A percentile compares a stretch with the other conserved stretches of the same genome.
Conservation (phyloP, 1,140 invertebrate genomes). For the Aphidius gifuensis region DNA sequence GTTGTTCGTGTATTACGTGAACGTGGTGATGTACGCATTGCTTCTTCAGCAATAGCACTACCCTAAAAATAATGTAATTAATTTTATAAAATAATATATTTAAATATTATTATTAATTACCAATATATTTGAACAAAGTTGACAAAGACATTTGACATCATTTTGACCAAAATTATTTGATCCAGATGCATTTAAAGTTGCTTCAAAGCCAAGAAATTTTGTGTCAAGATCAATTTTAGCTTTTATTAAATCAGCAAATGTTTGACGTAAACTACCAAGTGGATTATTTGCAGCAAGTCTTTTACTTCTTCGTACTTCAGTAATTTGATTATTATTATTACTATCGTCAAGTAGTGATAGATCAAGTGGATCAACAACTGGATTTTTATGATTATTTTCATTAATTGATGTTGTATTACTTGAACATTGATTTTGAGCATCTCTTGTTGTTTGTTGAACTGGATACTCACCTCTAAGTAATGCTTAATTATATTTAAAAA, state of each 20-base stretch:
- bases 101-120: slow-evolving; percentile 20
- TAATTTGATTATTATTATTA: slow-evolving; percentile 1
- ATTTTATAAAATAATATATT: no score
- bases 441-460: not conserved
- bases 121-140: slow-evolving; percentile 38
- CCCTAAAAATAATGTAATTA: not conserved
- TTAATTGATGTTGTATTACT: not conserved
- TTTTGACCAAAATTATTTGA: slow-evolving; percentile 1
- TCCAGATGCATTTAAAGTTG: slow-evolving; percentile 27
- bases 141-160: slow-evolving; percentile 31
- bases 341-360: slow-evolving; percentile 24
- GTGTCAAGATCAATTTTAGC: slow-evolving; percentile 45
- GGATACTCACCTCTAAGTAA: slow-evolving; percentile 13
- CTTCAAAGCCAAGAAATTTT: slow-evolving; percentile 41
- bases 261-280: slow-evolving; percentile 28
- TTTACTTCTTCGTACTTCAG: slow-evolving; percentile 19
- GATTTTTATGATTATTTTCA: slow-evolving; percentile 5
- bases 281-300: slow-evolving; percentile 20
- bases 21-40: not conserved
- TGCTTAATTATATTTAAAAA: slow-evolving; percentile 9
- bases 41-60: not conserved
- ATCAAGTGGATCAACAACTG: slow-evolving; percentile 20
- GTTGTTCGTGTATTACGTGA: no score
- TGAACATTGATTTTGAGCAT: not conserved
- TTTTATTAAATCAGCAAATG: slow-evolving; percentile 40